Percentiles rank a stretch among this genome's conserved stretches.
Conservation (phyloP, 2,113 vertebrate species). For the Ctenodactylus gundi region DNA sequence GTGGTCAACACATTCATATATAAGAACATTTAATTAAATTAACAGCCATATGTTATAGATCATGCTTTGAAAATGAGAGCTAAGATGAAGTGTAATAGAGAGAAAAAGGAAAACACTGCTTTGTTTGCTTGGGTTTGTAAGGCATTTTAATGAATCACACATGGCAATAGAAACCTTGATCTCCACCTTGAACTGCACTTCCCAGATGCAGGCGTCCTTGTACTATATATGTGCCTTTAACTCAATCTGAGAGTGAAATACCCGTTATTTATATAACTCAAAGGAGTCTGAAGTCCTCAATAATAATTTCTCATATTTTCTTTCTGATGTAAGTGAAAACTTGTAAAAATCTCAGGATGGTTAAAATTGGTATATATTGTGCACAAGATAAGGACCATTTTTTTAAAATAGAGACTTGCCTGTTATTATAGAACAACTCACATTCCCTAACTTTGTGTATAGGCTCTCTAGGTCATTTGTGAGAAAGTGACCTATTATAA, state of each 20-base stretch:
- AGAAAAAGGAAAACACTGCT: neutral
- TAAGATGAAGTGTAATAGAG: neutral
- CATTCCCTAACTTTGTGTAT: neutral
- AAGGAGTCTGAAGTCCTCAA: neutral
- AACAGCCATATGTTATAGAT: neutral
- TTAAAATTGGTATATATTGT: neutral
- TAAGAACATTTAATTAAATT: slow-evolving; percentile 3
- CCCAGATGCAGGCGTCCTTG: no score
- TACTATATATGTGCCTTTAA: neutral
- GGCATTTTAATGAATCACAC: neutral
- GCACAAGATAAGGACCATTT: neutral
- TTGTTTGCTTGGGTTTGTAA: neutral
- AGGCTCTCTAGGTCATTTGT: neutral
- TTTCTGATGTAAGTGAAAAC: neutral
- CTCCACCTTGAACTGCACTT: neutral
- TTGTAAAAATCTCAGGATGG: neutral
- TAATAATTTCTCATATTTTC: neutral
- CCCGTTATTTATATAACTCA: neutral
- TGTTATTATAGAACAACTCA: neutral
- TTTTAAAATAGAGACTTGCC: neutral
- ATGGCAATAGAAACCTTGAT: neutral
- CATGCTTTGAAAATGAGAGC: neutral
- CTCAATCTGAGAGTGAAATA: neutral
- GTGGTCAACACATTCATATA: neutral
- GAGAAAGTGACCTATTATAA: neutral